These are phyloP conservation scores for Pseudomugil gertrudae DNA, from an alignment of 2,797 vertebrate species.

Conservation along the genomic window DNA sequence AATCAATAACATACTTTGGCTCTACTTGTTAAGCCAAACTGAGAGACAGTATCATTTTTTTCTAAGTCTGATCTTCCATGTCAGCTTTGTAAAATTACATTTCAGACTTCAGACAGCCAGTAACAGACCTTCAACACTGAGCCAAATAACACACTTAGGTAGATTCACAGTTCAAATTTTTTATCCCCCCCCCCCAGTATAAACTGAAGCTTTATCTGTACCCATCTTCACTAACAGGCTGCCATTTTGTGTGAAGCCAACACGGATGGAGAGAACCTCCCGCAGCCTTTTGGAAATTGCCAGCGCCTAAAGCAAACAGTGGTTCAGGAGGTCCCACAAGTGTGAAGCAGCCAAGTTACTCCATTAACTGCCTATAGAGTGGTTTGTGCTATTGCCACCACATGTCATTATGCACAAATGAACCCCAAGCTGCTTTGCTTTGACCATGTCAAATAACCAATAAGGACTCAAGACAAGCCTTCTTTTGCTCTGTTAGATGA, in stretches of 20 bases:
- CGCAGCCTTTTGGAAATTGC: conserved; percentile 63
- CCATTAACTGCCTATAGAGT: conserved; percentile 73
- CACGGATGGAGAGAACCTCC: conserved; percentile 58
- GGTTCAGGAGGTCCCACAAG: conserved; percentile 67
- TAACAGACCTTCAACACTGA: conserved; percentile 25
- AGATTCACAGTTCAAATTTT: conserved; percentile 6
- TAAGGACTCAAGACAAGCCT: conserved; percentile 15
- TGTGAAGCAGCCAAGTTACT: conserved; percentile 68
- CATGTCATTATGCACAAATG: conserved; percentile 50
- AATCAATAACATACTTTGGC: conserved; percentile 68
- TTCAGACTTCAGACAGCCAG: conserved; percentile 25
- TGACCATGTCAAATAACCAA: conserved; percentile 39
- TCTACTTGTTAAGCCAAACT: conserved; percentile 56
- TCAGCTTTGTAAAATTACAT: conserved; percentile 23
- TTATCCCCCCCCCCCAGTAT: background rate
- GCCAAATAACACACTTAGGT: conserved; percentile 21
- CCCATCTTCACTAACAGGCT: conserved; percentile 48
- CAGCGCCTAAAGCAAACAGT: conserved; percentile 75
- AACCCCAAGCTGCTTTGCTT: conserved; percentile 56
- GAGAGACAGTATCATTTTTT: conserved; percentile 38
- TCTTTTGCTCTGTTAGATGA: conserved; percentile 9
- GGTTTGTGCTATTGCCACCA: conserved; percentile 56
- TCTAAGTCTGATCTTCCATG: conserved; percentile 25
- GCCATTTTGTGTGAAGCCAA: conserved; percentile 68
- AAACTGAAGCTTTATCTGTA: conserved; percentile 39